Percentiles rank a stretch among this genome's conserved stretches.
phyloP scores from a whole-genome alignment of 2,113 vertebrate genomes.

The Deroptyus accipitrinus region DNA sequence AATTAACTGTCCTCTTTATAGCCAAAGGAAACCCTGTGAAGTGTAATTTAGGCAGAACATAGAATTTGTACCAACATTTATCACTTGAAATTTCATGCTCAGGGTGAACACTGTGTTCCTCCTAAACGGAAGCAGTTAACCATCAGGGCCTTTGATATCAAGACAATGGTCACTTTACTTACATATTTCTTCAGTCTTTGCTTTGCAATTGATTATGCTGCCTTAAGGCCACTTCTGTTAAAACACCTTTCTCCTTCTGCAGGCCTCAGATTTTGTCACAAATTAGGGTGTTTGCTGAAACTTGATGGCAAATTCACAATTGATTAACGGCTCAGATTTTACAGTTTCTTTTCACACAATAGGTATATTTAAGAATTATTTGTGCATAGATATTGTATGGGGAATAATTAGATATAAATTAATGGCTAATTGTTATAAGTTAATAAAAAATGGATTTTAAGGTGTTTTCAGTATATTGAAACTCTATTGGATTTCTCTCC shows the following conservation, averaged over 20 bases:
- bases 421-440: not conserved
- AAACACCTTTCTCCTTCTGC: not conserved
- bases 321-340: not conserved
- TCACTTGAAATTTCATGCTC: not conserved
- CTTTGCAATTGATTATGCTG: not conserved
- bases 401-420: not conserved
- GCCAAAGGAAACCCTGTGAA: not conserved
- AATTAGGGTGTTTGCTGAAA: not conserved
- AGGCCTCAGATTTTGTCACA: not conserved
- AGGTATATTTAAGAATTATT: not conserved
- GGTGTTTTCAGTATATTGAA: slow-evolving; percentile 30
- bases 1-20: not conserved
- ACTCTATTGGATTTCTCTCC: not conserved
- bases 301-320: not conserved
- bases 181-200: not conserved
- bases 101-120: not conserved
- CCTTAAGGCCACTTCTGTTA: not conserved
- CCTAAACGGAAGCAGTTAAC: not conserved
- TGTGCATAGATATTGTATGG: not conserved
- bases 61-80: not conserved
- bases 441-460: not conserved
- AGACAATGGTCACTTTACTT: not conserved
- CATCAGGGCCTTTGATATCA: not conserved
- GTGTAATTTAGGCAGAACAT: not conserved
- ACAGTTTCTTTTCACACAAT: not conserved